Base-by-base conservation (phyloP, 2,113 vertebrate species). In the Nesoenas mayeri region DNA sequence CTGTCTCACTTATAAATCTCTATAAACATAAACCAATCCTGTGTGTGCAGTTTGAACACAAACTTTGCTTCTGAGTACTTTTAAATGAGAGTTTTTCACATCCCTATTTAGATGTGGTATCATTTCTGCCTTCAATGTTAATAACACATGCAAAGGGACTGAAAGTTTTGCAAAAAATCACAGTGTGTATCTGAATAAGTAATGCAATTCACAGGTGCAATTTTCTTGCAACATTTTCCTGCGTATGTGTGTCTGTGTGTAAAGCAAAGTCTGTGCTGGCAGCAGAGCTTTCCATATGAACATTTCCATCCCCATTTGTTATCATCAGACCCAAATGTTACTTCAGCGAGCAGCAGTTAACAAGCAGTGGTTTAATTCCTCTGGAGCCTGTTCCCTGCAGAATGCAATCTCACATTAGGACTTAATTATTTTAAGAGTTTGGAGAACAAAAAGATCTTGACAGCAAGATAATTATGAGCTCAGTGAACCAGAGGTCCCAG, bases 381-480 rank as follows among this genome's bases (percentile, higher is more conserved):
- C 42, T 62, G 51, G 57, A 74, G 13, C 36, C 74, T 54, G 66
- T 40, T 91, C 60, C 84, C 60, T 71, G 60, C 31, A 85, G 72
- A 94, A 86, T 36, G 53, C 32, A 62, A 31, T 58, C 66, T 77
- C 71, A 57, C 0, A 0, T 85, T 91, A 85, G 47, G 53, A 73
- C 8, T 83, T 73, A 50, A 79, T 61, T 85, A 73, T 75, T 93
- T 92, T 67, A 72, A 79, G 57, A 65, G 50, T 74, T 34, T 80
- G 38, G 67, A 90, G 72, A 90, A 93, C 57, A 88, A 89, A 85
- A 88, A 85, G 47, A 66, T 50, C 32, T 74, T 90, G 56, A 81
- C 25, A 81, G 34, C 19, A 90, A 88, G 65, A 36, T 60, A 86
- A 86, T 16, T 18, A 67, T 14, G 53, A 85, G 29, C 56, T 80